Evolutionary conservation across 2,888 invertebrate species (phyloP), one percentile per base, ranked within the genome.

Genomic region (Proisotoma minuta): DNA sequence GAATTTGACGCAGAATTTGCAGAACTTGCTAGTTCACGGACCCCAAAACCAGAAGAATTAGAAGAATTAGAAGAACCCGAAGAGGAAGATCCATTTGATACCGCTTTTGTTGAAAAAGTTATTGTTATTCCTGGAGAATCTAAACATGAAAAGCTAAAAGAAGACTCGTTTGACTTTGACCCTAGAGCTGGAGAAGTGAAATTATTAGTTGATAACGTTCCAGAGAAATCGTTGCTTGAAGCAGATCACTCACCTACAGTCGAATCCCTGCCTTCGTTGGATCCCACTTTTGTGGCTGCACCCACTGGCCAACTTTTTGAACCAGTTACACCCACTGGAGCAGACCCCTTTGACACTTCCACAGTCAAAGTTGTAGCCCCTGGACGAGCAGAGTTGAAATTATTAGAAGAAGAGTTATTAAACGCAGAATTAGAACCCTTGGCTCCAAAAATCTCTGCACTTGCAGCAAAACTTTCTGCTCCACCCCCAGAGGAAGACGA

Each of bases 291-390:
- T 22, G 39, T 27, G 27, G 29, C 23, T 23, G 60, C 52, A 39
- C 54, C 60, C 52, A 34, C 52, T 10, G 77, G 78, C 24, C 3
- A 3, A 18, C 78, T 82, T 23, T 79, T 81, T 49, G 81, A 83
- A 10, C 82, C 83, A 64, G 70, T 18, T 78, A 54, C 39, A 39
- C 28, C 43, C 28, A 24, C 10, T 20, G 83, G 84, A 74, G 84
- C 85, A 58, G 92, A 92, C 79, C 92, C 92, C 0, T 92, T 93
- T 74, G 92, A 92, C 75, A 92, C 92, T 0, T 89, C 91, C 0
- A 83, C 84, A 29, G 84, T 89, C 1, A 84, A 85, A 74, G 82
- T 82, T 57, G 82, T 87, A 34, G 84, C 86, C 49, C 89, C 90
- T 0, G 89, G 89, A 40, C 85, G 84, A 77, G 84, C 87, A 4